Conservation (phyloP, 2,888 invertebrate species). For the Gryllus longicercus region DNA sequence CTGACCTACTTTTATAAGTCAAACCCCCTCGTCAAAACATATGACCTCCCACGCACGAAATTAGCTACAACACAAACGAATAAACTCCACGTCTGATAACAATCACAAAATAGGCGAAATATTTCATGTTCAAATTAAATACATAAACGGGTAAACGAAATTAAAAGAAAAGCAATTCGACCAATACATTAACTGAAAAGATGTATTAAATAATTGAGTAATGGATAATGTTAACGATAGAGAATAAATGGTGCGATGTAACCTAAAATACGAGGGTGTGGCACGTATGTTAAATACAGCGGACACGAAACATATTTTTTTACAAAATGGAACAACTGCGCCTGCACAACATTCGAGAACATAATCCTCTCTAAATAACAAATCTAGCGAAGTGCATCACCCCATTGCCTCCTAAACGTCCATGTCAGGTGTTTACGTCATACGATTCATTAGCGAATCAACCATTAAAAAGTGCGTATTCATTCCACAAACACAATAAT, state of each 20-base stretch:
- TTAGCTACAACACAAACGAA: no score
- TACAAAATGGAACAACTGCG: not conserved
- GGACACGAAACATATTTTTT: not conserved
- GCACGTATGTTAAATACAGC: not conserved
- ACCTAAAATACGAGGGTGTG: conserved; percentile 7
- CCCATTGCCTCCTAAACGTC: conserved; percentile 8
- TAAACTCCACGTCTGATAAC: no score
- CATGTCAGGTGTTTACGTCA: conserved; percentile 31
- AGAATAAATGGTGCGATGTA: not conserved
- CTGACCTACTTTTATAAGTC: no score
- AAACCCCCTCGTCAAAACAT: no score
- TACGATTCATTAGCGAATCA: conserved; percentile 5
- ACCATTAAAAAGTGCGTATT: conserved; percentile 18
- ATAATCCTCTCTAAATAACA: not conserved
- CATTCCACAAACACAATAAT: not conserved
- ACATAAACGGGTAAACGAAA: no score
- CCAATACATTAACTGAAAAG: no score
- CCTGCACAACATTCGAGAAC: not conserved
- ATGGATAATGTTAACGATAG: no score
- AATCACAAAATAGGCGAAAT: no score
- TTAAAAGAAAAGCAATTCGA: no score
- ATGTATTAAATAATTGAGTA: no score
- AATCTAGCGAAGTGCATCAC: not conserved
- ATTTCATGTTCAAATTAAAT: no score
- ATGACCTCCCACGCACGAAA: no score